Conservation (phyloP, 2,797 vertebrate genomes). For the Diplodus sargus region DNA sequence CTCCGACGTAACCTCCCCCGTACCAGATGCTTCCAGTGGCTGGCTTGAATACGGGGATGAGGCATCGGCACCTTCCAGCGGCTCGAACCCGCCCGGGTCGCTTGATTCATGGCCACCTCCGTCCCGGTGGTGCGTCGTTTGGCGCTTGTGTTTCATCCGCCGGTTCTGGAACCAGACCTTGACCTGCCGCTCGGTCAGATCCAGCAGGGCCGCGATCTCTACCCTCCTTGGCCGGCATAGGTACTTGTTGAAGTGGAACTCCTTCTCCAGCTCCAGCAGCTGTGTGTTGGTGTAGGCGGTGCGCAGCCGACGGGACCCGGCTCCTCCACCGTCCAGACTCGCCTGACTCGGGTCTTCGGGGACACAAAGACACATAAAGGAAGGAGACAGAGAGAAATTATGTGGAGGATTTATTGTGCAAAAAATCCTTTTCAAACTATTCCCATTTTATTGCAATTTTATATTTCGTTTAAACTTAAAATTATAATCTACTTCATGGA, state of each 20-base stretch:
- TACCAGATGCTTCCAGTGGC: conserved; percentile 83
- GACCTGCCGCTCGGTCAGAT: conserved; percentile 97
- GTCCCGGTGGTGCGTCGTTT: conserved; percentile 91
- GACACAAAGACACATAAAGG: conserved; percentile 9
- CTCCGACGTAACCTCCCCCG: conserved; percentile 75
- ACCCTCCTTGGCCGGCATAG: conserved; percentile 95
- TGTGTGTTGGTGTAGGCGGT: conserved; percentile 99
- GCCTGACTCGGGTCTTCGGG: conserved; percentile 83
- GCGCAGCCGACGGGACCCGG: conserved; percentile 92
- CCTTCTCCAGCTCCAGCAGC: conserved; percentile 98
- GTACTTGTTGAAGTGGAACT: conserved; percentile 99
- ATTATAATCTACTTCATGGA: conserved; percentile 31
- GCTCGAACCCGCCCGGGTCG: conserved; percentile 84
- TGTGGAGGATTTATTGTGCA: conserved; percentile 7
- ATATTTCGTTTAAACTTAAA: conserved; percentile 37
- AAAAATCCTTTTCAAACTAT: not conserved
- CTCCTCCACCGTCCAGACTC: conserved; percentile 80
- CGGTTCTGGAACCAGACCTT: conserved; percentile 99
- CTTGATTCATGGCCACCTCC: conserved; percentile 78
- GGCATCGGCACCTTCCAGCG: conserved; percentile 84
- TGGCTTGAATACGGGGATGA: conserved; percentile 82
- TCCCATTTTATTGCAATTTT: conserved; percentile 10
- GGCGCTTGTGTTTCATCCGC: conserved; percentile 98
- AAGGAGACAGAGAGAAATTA: conserved; percentile 7
- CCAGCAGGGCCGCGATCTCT: conserved; percentile 96